Base-by-base conservation (phyloP, 2,797 vertebrate species). In the Chelmon rostratus region DNA sequence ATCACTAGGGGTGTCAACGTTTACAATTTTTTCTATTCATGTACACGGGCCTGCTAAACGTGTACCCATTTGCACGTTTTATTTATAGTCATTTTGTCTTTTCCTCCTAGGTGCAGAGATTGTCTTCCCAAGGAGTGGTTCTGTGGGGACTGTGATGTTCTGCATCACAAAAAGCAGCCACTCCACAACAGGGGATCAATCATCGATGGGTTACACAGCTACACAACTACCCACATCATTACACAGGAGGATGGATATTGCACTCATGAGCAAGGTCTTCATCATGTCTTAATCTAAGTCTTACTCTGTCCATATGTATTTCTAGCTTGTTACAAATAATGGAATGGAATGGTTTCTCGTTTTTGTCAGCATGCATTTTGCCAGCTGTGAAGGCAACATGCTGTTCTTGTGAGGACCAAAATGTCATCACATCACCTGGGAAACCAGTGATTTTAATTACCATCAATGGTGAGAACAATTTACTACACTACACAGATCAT, bases 101-200 rank as follows among this genome's bases (percentile, higher is more conserved):
- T 61, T 8, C 21, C 6, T 21, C n/a, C 37, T 40, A 61, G 33
- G n/a, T 42, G 58, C 37, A 61, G 58, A 42, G 58, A 61, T 1
- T 61, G 58, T 61, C 37, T 61, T 5, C 37, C 58, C 12, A 37
- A 59, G n/a, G 37, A 61, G 58, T 42, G 58, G 13, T 61, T 61
- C 57, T 61, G 58, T 40, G 58, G 58, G 10, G 58, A 42, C 21
- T 61, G 58, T 42, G 37, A 61, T 40, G 58, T 42, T 31, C 19
- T n/a, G 15, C 58, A 25, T 16, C 21, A 61, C 37, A 61, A 23
- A 61, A 40, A 61, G 11, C 35, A 38, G 21, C 37, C 37, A 12
- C 57, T 61, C 57, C 37, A 61, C 37, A 42, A 42, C 13, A 59
- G 58, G 37, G n/a, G 61, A 23, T 13, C 11, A 4, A 6, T 42